A percentile compares a stretch with the other conserved stretches of the same genome.
Evolutionary conservation across 2,888 invertebrate species (phyloP).

Genomic region (Oscheius sp.): DNA sequence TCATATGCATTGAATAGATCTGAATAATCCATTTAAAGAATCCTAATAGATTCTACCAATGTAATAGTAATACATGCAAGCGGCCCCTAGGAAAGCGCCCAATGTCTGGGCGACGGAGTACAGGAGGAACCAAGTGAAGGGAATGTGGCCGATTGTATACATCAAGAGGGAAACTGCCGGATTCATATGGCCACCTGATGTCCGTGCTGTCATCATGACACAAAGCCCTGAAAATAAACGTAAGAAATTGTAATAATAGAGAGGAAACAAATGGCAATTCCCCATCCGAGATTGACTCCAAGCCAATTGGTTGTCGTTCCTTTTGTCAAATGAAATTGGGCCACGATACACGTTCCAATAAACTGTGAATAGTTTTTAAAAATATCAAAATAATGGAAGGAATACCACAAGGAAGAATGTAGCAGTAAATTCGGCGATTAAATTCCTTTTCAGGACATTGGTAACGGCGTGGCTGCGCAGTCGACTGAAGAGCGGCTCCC

Average conservation of each 20-base stretch:
- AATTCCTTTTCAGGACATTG: conserved; percentile 42
- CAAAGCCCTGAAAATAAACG: background rate
- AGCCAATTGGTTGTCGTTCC: conserved; percentile 55
- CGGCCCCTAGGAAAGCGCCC: conserved; percentile 62
- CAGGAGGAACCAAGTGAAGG: conserved; percentile 49
- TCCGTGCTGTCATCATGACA: background rate
- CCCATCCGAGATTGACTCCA: conserved; percentile 62
- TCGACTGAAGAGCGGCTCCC: conserved; percentile 24
- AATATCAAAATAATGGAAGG: background rate
- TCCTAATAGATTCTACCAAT: conserved; percentile 40
- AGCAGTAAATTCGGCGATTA: conserved; percentile 57
- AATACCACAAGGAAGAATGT: conserved; percentile 58
- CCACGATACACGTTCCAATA: conserved; percentile 57
- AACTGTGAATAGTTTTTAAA: conserved; percentile 48
- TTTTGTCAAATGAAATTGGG: conserved; percentile 51
- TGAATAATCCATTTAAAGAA: conserved; percentile 26
- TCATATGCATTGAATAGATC: conserved; percentile 61
- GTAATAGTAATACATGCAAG: conserved; percentile 60
- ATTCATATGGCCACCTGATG: conserved; percentile 61
- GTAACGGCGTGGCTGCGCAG: conserved; percentile 25
- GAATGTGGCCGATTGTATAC: conserved; percentile 58
- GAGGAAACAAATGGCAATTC: conserved; percentile 53
- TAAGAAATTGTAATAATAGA: conserved; percentile 20
- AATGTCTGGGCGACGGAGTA: conserved; percentile 54
- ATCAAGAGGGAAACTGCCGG: conserved; percentile 61